Percentiles rank a stretch among this genome's conserved stretches.
These are phyloP conservation scores for Galaxea fascicularis DNA, from an alignment of 92 coral and sea anemone species.

Conservation along the genomic window DNA sequence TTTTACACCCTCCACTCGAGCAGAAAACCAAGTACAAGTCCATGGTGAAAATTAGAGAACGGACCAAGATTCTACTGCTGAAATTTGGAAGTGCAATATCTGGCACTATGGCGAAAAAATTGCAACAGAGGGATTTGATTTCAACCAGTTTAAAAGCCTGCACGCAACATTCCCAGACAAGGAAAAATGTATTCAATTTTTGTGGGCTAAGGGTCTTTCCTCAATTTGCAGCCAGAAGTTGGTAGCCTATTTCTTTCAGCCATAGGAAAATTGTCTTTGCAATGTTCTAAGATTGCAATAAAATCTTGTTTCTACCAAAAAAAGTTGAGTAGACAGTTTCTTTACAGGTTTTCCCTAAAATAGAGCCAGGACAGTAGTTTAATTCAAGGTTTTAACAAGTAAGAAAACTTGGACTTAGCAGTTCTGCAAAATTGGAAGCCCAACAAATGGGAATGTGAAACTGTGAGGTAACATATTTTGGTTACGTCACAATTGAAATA, in stretches of 20 bases:
- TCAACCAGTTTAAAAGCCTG: not conserved
- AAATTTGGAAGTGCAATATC: not conserved
- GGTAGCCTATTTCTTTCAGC: not conserved
- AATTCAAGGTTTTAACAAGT: no score
- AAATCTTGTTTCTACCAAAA: no score
- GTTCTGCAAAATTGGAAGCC: no score
- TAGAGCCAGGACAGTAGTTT: no score
- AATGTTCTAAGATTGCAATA: no score
- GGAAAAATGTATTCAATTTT: not conserved
- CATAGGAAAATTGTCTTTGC: no score
- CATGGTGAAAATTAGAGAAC: slow-evolving; percentile 3
- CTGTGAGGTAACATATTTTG: no score
- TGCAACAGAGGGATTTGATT: slow-evolving; percentile 14
- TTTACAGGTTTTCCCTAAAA: no score
- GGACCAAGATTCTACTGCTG: not conserved
- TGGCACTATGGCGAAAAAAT: not conserved
- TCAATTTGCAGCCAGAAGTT: not conserved
- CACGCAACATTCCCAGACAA: not conserved
- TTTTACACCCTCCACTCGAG: not conserved
- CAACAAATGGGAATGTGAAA: no score
- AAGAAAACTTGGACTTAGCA: no score
- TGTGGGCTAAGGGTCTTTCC: not conserved
- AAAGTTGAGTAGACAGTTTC: no score
- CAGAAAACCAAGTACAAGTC: not conserved
- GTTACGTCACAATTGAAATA: no score